Evolutionary conservation across 2,888 invertebrate genomes (phyloP).

Genomic region (Lasioglossum malachurum): DNA sequence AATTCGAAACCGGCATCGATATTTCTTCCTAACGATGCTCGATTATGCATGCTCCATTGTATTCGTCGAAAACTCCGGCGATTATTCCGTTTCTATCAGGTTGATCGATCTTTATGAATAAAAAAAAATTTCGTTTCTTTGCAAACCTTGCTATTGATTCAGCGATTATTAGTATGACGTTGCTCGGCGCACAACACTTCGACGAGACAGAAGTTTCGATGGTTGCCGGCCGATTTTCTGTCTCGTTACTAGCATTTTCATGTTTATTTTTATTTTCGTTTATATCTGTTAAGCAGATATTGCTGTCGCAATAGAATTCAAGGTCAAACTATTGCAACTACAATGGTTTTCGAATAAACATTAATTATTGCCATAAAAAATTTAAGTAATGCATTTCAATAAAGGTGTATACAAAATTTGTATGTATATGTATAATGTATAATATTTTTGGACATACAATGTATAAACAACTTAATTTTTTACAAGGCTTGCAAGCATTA

Average conservation of each 20-base stretch:
- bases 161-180: constrained; percentile 40
- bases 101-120: background rate
- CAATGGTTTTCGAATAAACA: constrained; percentile 5
- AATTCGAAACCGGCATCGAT: background rate
- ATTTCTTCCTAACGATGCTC: background rate
- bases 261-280: background rate
- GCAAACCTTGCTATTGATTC: constrained; percentile 53
- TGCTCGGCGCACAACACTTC: background rate
- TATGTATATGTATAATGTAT: background rate
- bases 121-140: constrained; percentile 48
- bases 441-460: background rate
- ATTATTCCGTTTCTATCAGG: background rate
- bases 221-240: background rate
- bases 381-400: background rate
- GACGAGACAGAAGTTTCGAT: background rate
- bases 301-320: background rate
- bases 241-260: background rate
- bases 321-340: background rate
- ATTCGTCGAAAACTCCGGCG: too few species aligned
- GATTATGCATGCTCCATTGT: background rate
- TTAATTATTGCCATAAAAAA: background rate
- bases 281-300: background rate
- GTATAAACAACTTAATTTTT: constrained; percentile 35
- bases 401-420: background rate
- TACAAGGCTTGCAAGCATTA: background rate